Conservation (phyloP, 2,113 vertebrate genomes). For the Alligator mississippiensis region DNA sequence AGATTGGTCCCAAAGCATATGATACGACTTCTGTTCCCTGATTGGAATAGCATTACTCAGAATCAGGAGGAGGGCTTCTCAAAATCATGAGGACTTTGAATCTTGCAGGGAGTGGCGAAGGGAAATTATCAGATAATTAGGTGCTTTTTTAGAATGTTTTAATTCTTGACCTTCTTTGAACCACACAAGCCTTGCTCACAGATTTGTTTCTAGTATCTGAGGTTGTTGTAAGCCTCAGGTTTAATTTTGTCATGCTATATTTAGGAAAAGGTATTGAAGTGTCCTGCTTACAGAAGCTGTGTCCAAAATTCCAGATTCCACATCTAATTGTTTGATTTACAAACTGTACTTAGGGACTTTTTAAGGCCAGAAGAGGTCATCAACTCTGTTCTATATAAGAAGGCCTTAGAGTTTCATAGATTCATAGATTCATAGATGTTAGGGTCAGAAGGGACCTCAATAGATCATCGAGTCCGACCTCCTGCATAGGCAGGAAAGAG, state of each 20-base stretch:
- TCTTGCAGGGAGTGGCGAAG: neutral
- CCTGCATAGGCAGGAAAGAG: too few species aligned
- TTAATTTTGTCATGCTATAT: neutral
- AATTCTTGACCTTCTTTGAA: neutral
- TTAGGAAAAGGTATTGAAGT: neutral
- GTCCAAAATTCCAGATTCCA: neutral
- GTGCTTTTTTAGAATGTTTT: neutral
- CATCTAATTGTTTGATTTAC: neutral
- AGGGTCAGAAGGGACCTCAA: too few species aligned
- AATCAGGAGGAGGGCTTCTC: neutral
- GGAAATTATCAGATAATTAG: neutral
- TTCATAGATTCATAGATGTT: neutral
- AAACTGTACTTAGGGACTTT: neutral
- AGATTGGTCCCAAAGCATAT: neutral
- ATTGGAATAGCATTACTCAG: neutral
- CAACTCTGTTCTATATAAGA: too few species aligned
- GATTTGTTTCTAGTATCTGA: neutral
- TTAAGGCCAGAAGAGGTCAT: too few species aligned
- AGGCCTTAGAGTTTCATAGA: neutral
- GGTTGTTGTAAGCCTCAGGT: neutral
- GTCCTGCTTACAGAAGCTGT: neutral
- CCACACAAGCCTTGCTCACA: neutral
- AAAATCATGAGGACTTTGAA: neutral
- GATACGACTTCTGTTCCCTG: neutral
- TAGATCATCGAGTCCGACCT: too few species aligned